A percentile compares a stretch with the other conserved stretches of the same genome.
Evolutionary conservation across 64 coral and sea anemone species (phyloP).

Genomic region (Dendronephthya gigantea): DNA sequence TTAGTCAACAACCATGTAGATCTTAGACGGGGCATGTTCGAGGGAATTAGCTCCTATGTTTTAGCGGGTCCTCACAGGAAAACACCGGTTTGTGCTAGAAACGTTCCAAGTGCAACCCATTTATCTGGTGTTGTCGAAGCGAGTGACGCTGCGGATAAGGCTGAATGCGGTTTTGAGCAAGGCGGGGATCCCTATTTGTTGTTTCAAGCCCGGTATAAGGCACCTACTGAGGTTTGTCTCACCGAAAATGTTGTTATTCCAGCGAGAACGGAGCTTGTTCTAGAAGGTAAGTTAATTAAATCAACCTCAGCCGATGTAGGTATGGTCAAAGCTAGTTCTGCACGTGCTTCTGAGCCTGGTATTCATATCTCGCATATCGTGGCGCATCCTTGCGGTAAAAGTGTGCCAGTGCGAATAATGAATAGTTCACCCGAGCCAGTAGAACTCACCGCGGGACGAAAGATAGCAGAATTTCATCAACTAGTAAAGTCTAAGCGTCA

Average conservation of each 20-base stretch:
- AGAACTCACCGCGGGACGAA: background rate
- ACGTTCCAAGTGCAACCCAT: background rate
- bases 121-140: background rate
- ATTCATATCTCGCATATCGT: constrained; percentile 5
- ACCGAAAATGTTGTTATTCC: background rate
- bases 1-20: background rate
- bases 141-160: background rate
- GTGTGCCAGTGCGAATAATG: background rate
- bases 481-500: background rate
- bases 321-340: background rate
- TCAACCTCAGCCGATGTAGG: background rate
- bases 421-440: background rate
- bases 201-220: background rate
- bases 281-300: background rate
- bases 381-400: background rate
- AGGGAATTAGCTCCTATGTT: background rate
- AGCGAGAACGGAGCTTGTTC: background rate
- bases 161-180: background rate
- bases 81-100: background rate
- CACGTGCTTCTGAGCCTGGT: background rate
- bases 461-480: constrained; percentile 26
- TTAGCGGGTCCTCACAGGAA: background rate
- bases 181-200: background rate
- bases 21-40: background rate
- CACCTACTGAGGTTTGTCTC: background rate